phyloP scores from a whole-genome alignment of 2,113 vertebrate genomes.

The Tenrec ecaudatus region DNA sequence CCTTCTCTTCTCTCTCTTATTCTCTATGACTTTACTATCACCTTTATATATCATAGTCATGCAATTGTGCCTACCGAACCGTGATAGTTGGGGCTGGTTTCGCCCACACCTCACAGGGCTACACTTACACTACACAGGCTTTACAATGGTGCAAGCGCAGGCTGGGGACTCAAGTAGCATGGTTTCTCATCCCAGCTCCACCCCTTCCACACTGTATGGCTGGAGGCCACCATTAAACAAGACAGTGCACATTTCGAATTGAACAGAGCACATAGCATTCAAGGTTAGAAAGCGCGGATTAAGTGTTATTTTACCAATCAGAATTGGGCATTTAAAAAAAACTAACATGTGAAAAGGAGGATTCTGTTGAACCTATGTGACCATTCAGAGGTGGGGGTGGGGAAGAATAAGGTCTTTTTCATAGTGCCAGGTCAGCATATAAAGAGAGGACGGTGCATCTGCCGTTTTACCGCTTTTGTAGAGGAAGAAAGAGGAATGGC shows the following conservation, averaged over 20 bases:
- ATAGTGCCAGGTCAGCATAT: background rate
- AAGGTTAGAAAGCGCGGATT: background rate
- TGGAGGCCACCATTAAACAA: background rate
- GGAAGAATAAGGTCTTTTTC: background rate
- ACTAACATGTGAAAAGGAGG: background rate
- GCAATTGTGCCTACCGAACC: too few relatives aligned
- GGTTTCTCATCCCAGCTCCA: background rate
- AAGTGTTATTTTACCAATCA: background rate
- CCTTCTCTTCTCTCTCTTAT: too few relatives aligned
- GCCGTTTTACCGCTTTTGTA: slow-evolving; percentile 90
- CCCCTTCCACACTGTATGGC: background rate
- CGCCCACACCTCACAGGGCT: too few relatives aligned
- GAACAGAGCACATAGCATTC: background rate
- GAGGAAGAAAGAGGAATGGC: slow-evolving; percentile 86
- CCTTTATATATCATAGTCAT: too few relatives aligned
- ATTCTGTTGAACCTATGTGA: background rate
- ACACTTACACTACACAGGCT: background rate
- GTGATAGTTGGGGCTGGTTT: too few relatives aligned
- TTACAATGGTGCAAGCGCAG: background rate
- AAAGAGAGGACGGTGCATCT: background rate
- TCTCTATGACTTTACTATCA: too few relatives aligned
- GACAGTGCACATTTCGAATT: background rate
- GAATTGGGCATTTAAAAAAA: background rate
- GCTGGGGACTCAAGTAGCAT: background rate
- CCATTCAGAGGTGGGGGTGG: background rate